Base-by-base conservation (phyloP, 2,797 vertebrate genomes). In the Graptemys geographica region DNA sequence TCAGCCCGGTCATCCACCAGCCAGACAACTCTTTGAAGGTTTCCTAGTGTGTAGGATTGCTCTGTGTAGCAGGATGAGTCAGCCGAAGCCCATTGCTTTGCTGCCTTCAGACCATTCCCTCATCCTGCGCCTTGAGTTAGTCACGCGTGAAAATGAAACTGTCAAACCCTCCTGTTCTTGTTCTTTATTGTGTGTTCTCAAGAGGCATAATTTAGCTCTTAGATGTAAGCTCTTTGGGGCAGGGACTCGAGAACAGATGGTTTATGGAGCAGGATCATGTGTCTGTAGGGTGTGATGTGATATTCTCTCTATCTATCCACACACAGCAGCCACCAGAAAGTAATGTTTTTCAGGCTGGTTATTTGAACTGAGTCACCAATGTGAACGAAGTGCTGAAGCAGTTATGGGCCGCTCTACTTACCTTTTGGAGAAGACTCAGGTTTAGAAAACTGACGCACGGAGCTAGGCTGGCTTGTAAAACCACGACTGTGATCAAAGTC, bases 401-500 rank as follows among this genome's bases (percentile, higher is more conserved):
- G 41, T 76, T 25, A 51, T 13, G 2, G 6, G 33, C 18, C 28
- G 18, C 2, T 37, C 31, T 49, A 53, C 96, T 90, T 97, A 98
- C 98, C 98, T 98, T 98, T 98, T 91, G 98, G 98, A 95, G 98
- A 98, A 52, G 97, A 94, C 44, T 98, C 98, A 27, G 97, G 80
- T 93, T 65, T 98, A 89, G 98, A 92, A 52, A 86, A 90, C 41
- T 97, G 97, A 80, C 97, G 97, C 7, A 96, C 88, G 12, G 97
- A 94, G 92, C 93, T 97, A 65, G 97, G 97, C 90, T 98, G 98
- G 95, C 96, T 97, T 78, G 94, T 87, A 82, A 97, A 97, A 85
- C 92, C 95, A 3, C 96, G 89, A 83, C 90, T 2, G 1, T 83
- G 95, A 15, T 97, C 97, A 19, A 88, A 53, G 86, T 97, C 97